Percentiles rank a stretch among this genome's conserved stretches.
Evolutionary conservation across 2,888 invertebrate species (phyloP).

Genomic region (Drosophila greeni): DNA sequence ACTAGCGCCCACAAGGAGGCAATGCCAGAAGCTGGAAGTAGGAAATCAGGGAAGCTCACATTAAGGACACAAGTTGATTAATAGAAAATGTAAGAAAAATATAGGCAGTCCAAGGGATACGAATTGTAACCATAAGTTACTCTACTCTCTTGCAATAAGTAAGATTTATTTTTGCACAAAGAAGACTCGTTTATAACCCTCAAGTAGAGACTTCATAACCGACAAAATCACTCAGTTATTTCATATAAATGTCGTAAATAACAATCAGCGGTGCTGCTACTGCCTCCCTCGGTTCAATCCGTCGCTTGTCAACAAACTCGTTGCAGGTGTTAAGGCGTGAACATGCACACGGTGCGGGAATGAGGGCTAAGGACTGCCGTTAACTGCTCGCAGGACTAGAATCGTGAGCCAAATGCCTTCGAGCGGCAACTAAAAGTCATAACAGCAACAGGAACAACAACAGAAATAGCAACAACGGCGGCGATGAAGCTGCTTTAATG

Average conservation of each 20-base stretch:
- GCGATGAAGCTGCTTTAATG: constrained; percentile 35
- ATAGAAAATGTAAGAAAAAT: constrained; percentile 3
- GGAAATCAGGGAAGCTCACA: neutral
- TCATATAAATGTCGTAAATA: constrained; percentile 29
- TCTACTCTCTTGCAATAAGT: too few species aligned
- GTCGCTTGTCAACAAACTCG: constrained; percentile 38
- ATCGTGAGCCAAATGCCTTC: constrained; percentile 53
- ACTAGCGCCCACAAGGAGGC: constrained; percentile 26
- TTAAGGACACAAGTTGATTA: neutral
- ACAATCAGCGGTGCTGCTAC: constrained; percentile 7
- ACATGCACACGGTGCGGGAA: constrained; percentile 29
- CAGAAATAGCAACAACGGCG: constrained; percentile 16
- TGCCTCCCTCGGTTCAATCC: neutral
- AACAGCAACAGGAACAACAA: constrained; percentile 38
- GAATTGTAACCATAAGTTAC: neutral
- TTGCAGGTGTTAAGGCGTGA: constrained; percentile 57
- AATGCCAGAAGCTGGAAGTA: neutral
- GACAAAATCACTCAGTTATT: constrained; percentile 10
- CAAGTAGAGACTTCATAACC: neutral
- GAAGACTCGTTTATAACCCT: neutral
- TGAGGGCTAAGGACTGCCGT: constrained; percentile 29
- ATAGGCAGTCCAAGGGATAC: neutral
- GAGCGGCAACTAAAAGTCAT: constrained; percentile 52
- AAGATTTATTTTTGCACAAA: neutral
- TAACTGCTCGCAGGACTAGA: constrained; percentile 29